A percentile compares a stretch with the other conserved stretches of the same genome.
Conservation (phyloP, 2,797 vertebrate genomes). For the Masticophis lateralis region DNA sequence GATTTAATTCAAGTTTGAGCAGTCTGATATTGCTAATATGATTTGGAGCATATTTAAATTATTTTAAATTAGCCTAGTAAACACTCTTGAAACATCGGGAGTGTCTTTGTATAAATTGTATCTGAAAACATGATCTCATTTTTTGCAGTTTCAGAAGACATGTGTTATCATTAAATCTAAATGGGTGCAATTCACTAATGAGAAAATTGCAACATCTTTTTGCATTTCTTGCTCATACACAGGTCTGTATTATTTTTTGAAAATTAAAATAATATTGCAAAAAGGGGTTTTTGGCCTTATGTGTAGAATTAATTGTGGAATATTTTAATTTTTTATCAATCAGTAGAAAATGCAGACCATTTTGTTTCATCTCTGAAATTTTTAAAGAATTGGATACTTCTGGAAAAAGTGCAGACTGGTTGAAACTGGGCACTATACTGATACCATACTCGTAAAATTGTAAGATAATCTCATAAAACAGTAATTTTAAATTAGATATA, state of each 20-base stretch:
- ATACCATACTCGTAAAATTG: neutral
- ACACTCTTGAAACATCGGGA: neutral
- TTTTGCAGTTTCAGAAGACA: constrained; percentile 89
- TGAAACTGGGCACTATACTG: neutral
- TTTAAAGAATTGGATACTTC: constrained; percentile 8
- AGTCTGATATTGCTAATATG: neutral
- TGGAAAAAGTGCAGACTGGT: neutral
- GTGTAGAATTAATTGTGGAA: neutral
- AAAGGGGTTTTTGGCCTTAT: neutral
- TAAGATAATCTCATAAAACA: neutral
- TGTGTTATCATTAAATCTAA: constrained; percentile 89
- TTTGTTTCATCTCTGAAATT: neutral
- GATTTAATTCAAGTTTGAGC: neutral
- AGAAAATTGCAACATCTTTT: constrained; percentile 96
- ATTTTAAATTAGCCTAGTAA: neutral
- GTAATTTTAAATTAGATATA: neutral
- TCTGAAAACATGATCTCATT: constrained; percentile 20
- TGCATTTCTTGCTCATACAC: constrained; percentile 95
- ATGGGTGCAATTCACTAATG: constrained; percentile 88
- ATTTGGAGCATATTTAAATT: neutral
- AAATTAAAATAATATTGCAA: neutral
- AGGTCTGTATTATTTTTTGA: constrained; percentile 74
- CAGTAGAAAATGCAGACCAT: neutral
- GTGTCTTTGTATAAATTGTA: neutral
- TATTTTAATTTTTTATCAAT: neutral